Evolutionary conservation across 2,797 vertebrate genomes (phyloP), one percentile per base, ranked within the genome.

Genomic region (Nasua narica): DNA sequence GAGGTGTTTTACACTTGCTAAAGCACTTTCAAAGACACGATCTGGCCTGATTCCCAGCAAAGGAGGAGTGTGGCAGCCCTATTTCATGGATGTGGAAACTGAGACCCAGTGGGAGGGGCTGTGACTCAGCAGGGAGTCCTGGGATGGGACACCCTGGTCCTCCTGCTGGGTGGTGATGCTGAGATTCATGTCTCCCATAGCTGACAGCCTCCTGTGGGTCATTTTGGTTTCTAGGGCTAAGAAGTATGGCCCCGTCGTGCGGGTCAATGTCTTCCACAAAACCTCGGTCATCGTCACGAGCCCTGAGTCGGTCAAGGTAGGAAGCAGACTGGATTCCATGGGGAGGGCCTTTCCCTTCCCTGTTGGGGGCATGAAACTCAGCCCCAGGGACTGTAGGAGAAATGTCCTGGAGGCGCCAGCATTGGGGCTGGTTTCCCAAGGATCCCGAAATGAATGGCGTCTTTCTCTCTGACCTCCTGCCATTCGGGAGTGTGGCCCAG

Each of bases 231-330:
- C 14, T 88, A 99, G 99, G 99, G 91, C 98, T 56, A 98, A 99
- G 97, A 98, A 89, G 21, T 99, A 99, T 0, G 99, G 99, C 16
- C 98, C 99, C 0, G 96, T 99, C 2, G 97, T 98, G 81, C 98
- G 98, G 72, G 0, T 99, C 1, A 99, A 99, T 72, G 3, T 87
- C 46, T 97, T 99, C 18, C 99, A 99, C 94, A 97, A 89, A 50
- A 97, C 99, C 19, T 4, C 96, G 0, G 0, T 99, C 37, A 11
- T 97, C 56, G 50, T 99, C 88, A 94, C 98, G 1, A 99, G 98
- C 96, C 99, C 99, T 2, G 99, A 99, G 95, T 98, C 99, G 14
- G 99, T 99, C 50, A 99, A 99, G 99, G 99, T 99, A 99, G 96
- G 97, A 60, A 16, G 12, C 4, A 0, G 12, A 2, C 11, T 27